These are phyloP conservation scores for Lepetodrilus schrolli DNA, from an alignment of 2,888 invertebrate species.

Conservation along the genomic window DNA sequence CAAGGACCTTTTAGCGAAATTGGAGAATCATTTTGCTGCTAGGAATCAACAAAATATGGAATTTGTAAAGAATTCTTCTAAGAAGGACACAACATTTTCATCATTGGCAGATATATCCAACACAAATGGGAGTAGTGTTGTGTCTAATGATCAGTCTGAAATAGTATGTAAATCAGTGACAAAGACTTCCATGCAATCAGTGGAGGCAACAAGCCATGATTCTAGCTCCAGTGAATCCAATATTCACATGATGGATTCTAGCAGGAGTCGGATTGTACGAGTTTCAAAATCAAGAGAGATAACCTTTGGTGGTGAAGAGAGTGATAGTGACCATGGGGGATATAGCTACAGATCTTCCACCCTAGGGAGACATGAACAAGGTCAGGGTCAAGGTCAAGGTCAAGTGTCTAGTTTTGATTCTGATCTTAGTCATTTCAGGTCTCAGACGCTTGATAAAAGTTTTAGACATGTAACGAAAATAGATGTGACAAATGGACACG, in stretches of 20 bases:
- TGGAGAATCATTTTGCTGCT: conserved; percentile 56
- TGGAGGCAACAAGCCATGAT: too few relatives aligned
- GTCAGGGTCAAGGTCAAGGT: too few relatives aligned
- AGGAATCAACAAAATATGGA: background rate
- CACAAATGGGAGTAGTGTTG: background rate
- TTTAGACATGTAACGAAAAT: conserved; percentile 35
- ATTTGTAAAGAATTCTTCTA: background rate
- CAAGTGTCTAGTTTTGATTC: background rate
- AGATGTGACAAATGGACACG: conserved; percentile 19
- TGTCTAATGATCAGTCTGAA: background rate
- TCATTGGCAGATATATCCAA: background rate
- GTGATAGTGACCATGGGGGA: conserved; percentile 13
- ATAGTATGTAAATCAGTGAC: too few relatives aligned
- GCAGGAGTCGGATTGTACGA: background rate
- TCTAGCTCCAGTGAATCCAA: background rate
- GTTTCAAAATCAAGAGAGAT: conserved; percentile 9
- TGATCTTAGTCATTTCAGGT: background rate
- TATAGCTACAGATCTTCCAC: background rate
- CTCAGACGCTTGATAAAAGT: conserved; percentile 29
- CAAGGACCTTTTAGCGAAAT: conserved; percentile 55
- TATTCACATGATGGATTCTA: background rate
- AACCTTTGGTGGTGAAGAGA: conserved; percentile 19
- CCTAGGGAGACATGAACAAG: background rate
- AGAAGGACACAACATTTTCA: too few relatives aligned
- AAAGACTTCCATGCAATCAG: too few relatives aligned